Evolutionary conservation across 2,113 vertebrate species (phyloP).

Genomic region (Callipepla squamata): DNA sequence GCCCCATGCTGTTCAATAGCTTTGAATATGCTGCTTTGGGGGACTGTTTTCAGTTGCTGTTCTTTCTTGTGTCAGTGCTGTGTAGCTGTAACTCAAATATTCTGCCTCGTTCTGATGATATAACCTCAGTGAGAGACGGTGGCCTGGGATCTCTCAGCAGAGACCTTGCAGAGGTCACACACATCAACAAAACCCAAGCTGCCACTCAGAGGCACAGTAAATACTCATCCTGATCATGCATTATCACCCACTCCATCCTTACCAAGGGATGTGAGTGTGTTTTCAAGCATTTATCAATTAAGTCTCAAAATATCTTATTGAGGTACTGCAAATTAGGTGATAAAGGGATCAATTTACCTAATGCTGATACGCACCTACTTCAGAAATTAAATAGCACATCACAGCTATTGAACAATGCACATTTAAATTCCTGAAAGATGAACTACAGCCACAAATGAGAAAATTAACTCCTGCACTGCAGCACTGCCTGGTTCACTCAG

Average conservation of each 20-base stretch:
- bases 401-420: background rate
- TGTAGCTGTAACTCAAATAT: background rate
- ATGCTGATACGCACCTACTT: slow-evolving; percentile 16
- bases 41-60: background rate
- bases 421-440: slow-evolving; percentile 2
- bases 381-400: slow-evolving; percentile 33
- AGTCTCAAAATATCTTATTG: slow-evolving; percentile 19
- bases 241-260: background rate
- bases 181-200: background rate
- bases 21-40: background rate
- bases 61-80: background rate
- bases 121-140: background rate
- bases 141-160: background rate
- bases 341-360: slow-evolving; percentile 52
- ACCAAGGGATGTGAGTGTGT: background rate
- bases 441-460: background rate
- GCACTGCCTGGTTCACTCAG: background rate
- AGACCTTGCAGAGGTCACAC: background rate
- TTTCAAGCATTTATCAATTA: slow-evolving; percentile 52
- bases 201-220: background rate
- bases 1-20: background rate
- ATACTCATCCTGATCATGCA: background rate
- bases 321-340: slow-evolving; percentile 54
- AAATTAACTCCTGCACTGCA: slow-evolving; percentile 16
- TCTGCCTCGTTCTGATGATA: rapidly evolving